Conservation (phyloP, 1,140 invertebrate genomes). For the Temnothorax nylanderi region DNA sequence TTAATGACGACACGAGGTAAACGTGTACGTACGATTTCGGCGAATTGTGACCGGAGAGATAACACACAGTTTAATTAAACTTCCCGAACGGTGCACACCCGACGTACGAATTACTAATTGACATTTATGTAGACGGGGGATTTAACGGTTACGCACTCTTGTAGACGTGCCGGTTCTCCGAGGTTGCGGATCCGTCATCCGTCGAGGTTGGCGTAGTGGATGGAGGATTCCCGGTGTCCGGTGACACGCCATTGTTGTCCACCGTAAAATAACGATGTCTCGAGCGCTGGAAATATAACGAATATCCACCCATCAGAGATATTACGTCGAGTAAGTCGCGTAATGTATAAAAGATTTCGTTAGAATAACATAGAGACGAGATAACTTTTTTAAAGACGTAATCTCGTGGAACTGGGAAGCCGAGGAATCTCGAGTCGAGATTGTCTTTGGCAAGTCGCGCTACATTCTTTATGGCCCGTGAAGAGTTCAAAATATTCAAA, state of each 20-base stretch:
- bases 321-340: constrained; percentile 9
- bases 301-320: constrained; percentile 61
- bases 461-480: constrained; percentile 16
- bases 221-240: constrained; percentile 23
- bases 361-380: neutral
- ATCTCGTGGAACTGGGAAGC: neutral
- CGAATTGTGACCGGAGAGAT: constrained; percentile 9
- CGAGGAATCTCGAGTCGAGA: neutral
- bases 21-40: neutral
- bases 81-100: constrained; percentile 17
- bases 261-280: constrained; percentile 75
- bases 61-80: constrained; percentile 43
- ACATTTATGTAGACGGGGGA: neutral
- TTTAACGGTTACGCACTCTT: constrained; percentile 38
- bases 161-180: constrained; percentile 13
- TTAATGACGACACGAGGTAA: constrained; percentile 24
- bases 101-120: constrained; percentile 46
- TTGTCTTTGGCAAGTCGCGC: neutral
- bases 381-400: neutral
- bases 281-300: constrained; percentile 75
- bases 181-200: constrained; percentile 37
- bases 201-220: constrained; percentile 45
- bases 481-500: neutral
- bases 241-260: constrained; percentile 51
- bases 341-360: neutral